Base-by-base conservation (phyloP, 2,888 invertebrate species). In the Diplolepis rosae region DNA sequence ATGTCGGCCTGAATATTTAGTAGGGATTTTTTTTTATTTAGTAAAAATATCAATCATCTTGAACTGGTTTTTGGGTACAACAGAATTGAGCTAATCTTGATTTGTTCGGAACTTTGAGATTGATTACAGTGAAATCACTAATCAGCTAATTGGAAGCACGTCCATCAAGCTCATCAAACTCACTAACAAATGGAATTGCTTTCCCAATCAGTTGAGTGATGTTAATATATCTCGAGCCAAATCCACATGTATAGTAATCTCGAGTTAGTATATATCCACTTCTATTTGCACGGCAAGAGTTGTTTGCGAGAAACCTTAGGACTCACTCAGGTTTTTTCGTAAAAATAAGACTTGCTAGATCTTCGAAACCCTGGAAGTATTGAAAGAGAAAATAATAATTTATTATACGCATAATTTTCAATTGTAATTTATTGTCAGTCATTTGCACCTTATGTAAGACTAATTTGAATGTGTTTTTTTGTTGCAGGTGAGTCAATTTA, bases 141-240 rank as follows among this genome's bases (percentile, higher is more conserved):
- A 61, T 61, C 39, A 61, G 61, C 39, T 61, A 61, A 61, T 61
- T 61, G 61, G 39, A 39, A 22, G 56, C 24, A 61, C 35, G n/a
- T 61, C 61, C 39, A 61, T 61, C 56, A 56, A 35, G 11, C 56
- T 35, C 56, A 27, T 61, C 27, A 61, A 61, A 35, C n/a, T 42
- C 24, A 42, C 61, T 61, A 39, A 39, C 61, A 61, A 61, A 61
- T 69, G 74, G 68, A 76, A 77, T 80, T 77, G 74, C 77, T 76
- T 76, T 70, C 42, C 48, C 68, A 68, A 69, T 65, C 67, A 68
- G 61, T n/a, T 61, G 61, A 61, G 61, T 61, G 61, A 61, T 61
- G 39, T 61, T 61, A 42, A 39, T 42, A 56, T 32, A 56, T 22
- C 39, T 22, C 35, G 61, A 24, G n/a, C 24, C 27, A 61, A 24